Base-by-base conservation (phyloP, 2,888 invertebrate genomes). In the Octonoba sinensis region DNA sequence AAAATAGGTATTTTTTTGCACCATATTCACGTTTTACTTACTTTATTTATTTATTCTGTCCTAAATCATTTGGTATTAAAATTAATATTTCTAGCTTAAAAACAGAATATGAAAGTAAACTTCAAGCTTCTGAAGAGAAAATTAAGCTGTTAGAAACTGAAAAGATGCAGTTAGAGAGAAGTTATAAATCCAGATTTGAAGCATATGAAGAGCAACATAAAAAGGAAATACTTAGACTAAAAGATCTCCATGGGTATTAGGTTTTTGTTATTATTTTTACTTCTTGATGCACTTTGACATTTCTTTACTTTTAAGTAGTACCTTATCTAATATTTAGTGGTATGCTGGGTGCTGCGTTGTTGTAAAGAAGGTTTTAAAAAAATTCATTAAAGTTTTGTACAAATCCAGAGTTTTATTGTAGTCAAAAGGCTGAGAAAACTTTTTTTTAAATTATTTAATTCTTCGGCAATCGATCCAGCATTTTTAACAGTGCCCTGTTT, bases 201-300 rank as follows among this genome's bases (percentile, higher is more conserved):
- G 59, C 60, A 16, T 24, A 67, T 18, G 82, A 82, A 57, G 71
- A 71, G 24, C 82, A 85, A 71, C 83, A 83, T 70, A 20, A 72
- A 12, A 66, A 76, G 47, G 85, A 85, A 47, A 78, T 84, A 13
- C 59, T 84, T 60, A 83, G 81, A 66, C 54, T 85, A 18, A 84
- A 84, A 59, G 84, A 84, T 22, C 69, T 84, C 20, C 83, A 85
- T 67, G 27, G 18, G 75, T 84, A 81, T 16, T 18, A 6, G 11
- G 1, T 36, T 6, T 36, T 36, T 27, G 6, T 27, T 27, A 27
- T 6, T 27, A 27, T 27, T 27, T 27, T 27, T 16, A 44, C 8
- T 22, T 24, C 18, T 64, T 1, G 12, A 62, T 62, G 15, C 16
- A 36, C 0, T 8, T 64, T 13, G 15, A n/a, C n/a, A n/a, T n/a